phyloP scores from a whole-genome alignment of 2,888 invertebrate species.

The Amphimallon solstitiale region DNA sequence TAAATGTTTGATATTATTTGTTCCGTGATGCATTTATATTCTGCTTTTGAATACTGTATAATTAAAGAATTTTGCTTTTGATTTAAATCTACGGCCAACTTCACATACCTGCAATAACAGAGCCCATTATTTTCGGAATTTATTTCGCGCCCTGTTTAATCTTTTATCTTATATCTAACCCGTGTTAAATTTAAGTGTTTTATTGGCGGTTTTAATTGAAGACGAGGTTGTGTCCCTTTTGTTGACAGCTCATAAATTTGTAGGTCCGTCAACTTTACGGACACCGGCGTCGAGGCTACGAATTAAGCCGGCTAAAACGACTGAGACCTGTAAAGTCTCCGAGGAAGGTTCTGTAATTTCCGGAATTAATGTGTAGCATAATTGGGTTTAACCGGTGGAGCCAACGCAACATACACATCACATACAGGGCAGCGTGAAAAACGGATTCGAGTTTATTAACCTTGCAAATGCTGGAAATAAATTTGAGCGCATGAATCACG shows the following conservation, averaged over 20 bases:
- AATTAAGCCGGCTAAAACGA: not conserved
- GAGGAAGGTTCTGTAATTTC: conserved; percentile 25
- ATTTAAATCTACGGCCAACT: too few relatives aligned
- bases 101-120: too few relatives aligned
- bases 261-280: conserved; percentile 29
- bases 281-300: not conserved
- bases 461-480: conserved; percentile 6
- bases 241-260: conserved; percentile 32
- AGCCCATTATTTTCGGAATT: too few relatives aligned
- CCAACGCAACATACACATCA: not conserved
- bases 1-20: too few relatives aligned
- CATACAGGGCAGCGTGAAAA: not conserved
- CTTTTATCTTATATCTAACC: too few relatives aligned
- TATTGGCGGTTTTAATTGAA: too few relatives aligned
- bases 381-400: conserved; percentile 10
- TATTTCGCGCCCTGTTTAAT: too few relatives aligned
- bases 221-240: not conserved
- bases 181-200: too few relatives aligned
- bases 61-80: too few relatives aligned
- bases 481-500: conserved; percentile 5
- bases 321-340: not conserved
- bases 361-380: conserved; percentile 18
- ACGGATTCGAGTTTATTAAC: conserved; percentile 4
- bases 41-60: too few relatives aligned
- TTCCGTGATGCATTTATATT: too few relatives aligned